Base-by-base conservation (phyloP, 2,888 invertebrate genomes). In the Resseliella maxima region DNA sequence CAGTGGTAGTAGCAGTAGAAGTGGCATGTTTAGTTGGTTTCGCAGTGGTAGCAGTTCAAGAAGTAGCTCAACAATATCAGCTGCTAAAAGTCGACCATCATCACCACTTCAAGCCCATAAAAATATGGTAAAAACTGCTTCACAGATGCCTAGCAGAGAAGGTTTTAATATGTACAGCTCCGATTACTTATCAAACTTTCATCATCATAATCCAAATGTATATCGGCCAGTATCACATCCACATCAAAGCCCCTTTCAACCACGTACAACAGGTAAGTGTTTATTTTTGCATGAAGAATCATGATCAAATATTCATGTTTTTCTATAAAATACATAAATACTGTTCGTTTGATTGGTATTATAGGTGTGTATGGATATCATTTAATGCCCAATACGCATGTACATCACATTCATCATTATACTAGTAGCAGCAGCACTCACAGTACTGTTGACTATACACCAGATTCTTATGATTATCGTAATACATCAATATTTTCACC, bases 241-340 rank as follows among this genome's bases (percentile, higher is more conserved):
- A 83, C 38, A 83, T 83, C 83, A 83, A 83, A 83, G 83, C 83
- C 38, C 38, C 21, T 83, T 83, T 83, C 83, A 83, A 24, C 83
- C 83, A 2, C 83, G 38, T 38, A 83, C 81, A 81, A 36, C 38
- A 38, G 38, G 83, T 83, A 8, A 83, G 24, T 83, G 31, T 54
- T 54, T 18, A 12, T 54, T 54, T 54, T 6, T 72, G 72, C 24
- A 3, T 50, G 50, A 50, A 41, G 41, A 41, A 41, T n/a, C n/a
- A 50, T 2, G 24, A 64, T 2, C 59, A 1, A 59, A 3, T 31
- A 18, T n/a, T n/a, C 31, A 12, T 35, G 24, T 59, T 12, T 72
- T 72, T 72, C 72, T 72, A 36, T 83, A 21, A 83, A 59, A 24
- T 59, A 31, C 72, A 72, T 72, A 35, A 24, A 18, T 59, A 50